These are phyloP conservation scores for Oceanodroma leucorhoa DNA, from an alignment of 2,797 vertebrate genomes.

Conservation along the genomic window DNA sequence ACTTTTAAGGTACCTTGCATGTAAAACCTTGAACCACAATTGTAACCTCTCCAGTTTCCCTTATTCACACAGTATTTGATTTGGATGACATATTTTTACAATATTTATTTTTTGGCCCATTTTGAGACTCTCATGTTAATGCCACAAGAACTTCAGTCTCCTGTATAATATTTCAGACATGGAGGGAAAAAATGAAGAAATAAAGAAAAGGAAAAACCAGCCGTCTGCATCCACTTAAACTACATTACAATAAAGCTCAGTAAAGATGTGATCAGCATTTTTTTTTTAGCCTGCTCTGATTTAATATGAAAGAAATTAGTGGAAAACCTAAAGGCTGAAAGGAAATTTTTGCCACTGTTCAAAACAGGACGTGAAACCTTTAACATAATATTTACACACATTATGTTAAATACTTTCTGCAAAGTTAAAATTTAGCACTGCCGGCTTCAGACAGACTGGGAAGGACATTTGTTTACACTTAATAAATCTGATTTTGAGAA, in stretches of 20 bases:
- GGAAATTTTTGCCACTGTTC: constrained; percentile 59
- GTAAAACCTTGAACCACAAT: constrained; percentile 37
- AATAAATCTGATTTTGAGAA: constrained; percentile 49
- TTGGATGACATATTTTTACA: constrained; percentile 57
- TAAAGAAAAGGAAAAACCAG: constrained; percentile 16
- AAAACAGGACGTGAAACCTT: constrained; percentile 61
- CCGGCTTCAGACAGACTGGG: not conserved
- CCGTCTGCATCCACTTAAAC: constrained; percentile 60
- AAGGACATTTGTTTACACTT: constrained; percentile 24
- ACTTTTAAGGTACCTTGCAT: constrained; percentile 40
- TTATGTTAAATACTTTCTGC: constrained; percentile 51
- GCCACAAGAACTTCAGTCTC: constrained; percentile 44
- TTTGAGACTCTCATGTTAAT: constrained; percentile 39
- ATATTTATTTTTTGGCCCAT: constrained; percentile 46
- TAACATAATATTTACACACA: constrained; percentile 62
- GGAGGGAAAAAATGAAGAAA: not conserved
- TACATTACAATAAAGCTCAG: constrained; percentile 43
- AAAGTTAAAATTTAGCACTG: constrained; percentile 33
- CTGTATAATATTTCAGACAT: constrained; percentile 56
- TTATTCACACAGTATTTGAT: constrained; percentile 54
- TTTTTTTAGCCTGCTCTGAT: constrained; percentile 29
- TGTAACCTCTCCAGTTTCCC: constrained; percentile 50
- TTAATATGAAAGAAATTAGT: constrained; percentile 60
- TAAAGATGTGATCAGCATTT: constrained; percentile 54
- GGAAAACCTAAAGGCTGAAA: constrained; percentile 45